Percentiles rank a stretch among this genome's conserved stretches.
Evolutionary conservation across 1,140 invertebrate genomes (phyloP).

Genomic region (Copidosoma floridanum): DNA sequence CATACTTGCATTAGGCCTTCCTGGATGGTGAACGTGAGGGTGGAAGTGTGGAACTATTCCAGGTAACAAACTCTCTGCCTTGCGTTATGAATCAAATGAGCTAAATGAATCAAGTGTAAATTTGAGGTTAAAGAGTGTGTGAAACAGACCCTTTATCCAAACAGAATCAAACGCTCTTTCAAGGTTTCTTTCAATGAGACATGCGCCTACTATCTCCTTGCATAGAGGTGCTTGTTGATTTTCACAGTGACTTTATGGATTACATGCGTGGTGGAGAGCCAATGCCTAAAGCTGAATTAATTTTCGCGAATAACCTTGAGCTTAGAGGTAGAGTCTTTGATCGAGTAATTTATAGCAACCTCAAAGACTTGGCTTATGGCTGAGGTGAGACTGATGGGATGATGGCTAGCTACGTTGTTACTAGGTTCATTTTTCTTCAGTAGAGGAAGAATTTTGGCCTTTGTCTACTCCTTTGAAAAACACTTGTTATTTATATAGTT

Average conservation of each 20-base stretch:
- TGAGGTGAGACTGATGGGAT: slow-evolving; percentile 40
- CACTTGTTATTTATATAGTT: neutral
- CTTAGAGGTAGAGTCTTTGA: neutral
- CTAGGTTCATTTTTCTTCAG: neutral
- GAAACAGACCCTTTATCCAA: slow-evolving; percentile 36
- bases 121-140: slow-evolving; percentile 26
- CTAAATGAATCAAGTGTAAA: slow-evolving; percentile 8
- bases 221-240: slow-evolving; percentile 18
- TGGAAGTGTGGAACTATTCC: neutral
- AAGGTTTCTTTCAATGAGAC: slow-evolving; percentile 39
- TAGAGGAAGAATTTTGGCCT: neutral
- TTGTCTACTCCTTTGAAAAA: neutral
- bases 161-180: slow-evolving; percentile 41
- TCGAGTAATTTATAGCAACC: slow-evolving; percentile 14
- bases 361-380: slow-evolving; percentile 24
- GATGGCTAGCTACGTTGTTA: neutral
- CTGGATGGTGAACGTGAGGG: neutral
- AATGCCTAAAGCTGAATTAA: slow-evolving; percentile 26
- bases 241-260: slow-evolving; percentile 14
- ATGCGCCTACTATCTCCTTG: slow-evolving; percentile 28
- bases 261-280: slow-evolving; percentile 20
- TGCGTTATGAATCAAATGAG: slow-evolving; percentile 22
- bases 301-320: slow-evolving; percentile 30
- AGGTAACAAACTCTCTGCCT: slow-evolving; percentile 5
- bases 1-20: slow-evolving; percentile 28